These are phyloP conservation scores for Orchesella cincta DNA, from an alignment of 1,140 invertebrate species.

Conservation along the genomic window DNA sequence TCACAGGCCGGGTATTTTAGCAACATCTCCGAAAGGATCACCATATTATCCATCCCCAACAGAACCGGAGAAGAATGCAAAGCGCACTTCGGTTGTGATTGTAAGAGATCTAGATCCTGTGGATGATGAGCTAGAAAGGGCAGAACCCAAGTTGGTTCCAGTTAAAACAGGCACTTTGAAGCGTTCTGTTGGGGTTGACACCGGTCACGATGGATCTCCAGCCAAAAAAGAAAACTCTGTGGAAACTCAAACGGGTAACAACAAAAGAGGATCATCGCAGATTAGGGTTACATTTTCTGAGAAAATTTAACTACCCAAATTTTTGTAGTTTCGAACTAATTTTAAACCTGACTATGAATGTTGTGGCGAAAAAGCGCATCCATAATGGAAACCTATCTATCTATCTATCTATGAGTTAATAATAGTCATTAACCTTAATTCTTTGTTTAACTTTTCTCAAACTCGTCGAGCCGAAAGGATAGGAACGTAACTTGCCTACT, in stretches of 20 bases:
- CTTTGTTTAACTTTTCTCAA: too few species aligned
- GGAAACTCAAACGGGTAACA: neutral
- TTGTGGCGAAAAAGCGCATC: too few species aligned
- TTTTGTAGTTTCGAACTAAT: too few species aligned
- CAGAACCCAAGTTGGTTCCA: conserved; percentile 40
- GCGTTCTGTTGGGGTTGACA: conserved; percentile 47
- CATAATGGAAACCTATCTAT: too few species aligned
- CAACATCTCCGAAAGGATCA: neutral
- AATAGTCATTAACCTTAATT: too few species aligned
- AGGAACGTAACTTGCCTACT: too few species aligned
- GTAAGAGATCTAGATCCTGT: conserved; percentile 46
- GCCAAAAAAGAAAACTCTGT: neutral
- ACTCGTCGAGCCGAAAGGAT: too few species aligned
- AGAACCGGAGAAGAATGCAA: conserved; percentile 1
- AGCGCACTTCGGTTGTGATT: conserved; percentile 42
- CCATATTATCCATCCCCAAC: neutral
- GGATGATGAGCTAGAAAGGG: conserved; percentile 38
- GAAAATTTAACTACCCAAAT: conserved; percentile 14
- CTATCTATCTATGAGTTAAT: too few species aligned
- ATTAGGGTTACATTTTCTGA: neutral
- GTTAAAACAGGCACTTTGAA: conserved; percentile 48
- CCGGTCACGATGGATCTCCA: conserved; percentile 1
- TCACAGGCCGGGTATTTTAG: neutral
- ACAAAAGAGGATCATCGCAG: conserved; percentile 5
- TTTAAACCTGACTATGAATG: too few species aligned